Evolutionary conservation across 2,888 invertebrate species (phyloP).

Genomic region (Glomeris marginata): DNA sequence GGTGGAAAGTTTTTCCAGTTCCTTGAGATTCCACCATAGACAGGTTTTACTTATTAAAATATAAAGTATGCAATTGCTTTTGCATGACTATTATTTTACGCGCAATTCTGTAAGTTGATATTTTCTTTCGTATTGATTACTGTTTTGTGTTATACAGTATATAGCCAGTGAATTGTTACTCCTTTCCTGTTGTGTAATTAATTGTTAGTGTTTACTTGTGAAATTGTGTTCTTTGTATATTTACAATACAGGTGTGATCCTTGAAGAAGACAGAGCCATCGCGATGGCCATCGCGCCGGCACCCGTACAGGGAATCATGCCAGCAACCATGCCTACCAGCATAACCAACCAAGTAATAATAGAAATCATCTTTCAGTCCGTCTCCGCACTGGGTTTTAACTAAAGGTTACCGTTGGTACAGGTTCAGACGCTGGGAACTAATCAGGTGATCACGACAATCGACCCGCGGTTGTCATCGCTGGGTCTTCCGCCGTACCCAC

Average conservation of each 20-base stretch:
- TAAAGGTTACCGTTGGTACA: no score
- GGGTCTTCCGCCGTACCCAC: conserved; percentile 79
- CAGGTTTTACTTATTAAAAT: no score
- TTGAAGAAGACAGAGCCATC: conserved; percentile 85
- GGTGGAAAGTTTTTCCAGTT: no score
- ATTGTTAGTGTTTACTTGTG: neutral
- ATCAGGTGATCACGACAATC: conserved; percentile 70
- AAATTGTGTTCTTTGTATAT: conserved; percentile 9
- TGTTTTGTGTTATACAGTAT: neutral
- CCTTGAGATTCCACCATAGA: no score
- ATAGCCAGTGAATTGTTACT: neutral
- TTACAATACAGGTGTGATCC: conserved; percentile 56
- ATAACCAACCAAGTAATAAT: conserved; percentile 66
- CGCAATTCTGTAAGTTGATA: no score
- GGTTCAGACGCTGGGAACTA: conserved; percentile 64
- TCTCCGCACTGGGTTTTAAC: no score
- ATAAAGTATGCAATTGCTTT: no score
- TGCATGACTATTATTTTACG: no score
- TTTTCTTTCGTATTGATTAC: neutral
- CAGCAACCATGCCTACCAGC: conserved; percentile 58
- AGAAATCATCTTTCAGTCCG: no score
- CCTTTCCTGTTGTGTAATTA: neutral
- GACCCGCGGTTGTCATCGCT: conserved; percentile 73
- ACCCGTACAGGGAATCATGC: conserved; percentile 68
- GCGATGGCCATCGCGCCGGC: conserved; percentile 84